A percentile compares a stretch with the other conserved stretches of the same genome.
These are phyloP conservation scores for Sarotherodon lohbergeri DNA, from an alignment of 2,113 vertebrate species.

Conservation along the genomic window DNA sequence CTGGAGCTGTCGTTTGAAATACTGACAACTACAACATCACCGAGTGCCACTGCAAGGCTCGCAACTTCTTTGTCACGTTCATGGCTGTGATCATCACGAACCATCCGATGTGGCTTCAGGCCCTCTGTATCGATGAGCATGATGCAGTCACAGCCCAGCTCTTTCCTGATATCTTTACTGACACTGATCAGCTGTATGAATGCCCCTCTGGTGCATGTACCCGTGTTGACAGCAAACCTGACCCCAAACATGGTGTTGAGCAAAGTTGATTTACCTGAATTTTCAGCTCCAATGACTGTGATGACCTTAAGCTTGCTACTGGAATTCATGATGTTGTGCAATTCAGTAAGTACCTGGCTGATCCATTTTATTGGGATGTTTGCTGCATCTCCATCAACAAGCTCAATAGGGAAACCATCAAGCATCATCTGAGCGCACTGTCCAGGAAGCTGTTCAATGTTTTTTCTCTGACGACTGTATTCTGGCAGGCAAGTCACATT, in stretches of 20 bases:
- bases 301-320: conserved; percentile 30
- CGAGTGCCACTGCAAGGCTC: conserved; percentile 37
- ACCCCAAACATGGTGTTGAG: conserved; percentile 80
- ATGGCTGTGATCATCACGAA: conserved; percentile 5
- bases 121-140: conserved; percentile 73
- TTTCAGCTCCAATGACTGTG: conserved; percentile 40
- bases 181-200: conserved; percentile 56
- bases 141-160: conserved; percentile 72
- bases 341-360: conserved; percentile 9
- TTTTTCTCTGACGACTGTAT: neutral
- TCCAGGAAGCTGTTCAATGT: neutral
- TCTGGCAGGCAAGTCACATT: neutral
- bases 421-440: conserved; percentile 39
- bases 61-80: conserved; percentile 58
- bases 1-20: conserved; percentile 40
- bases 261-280: conserved; percentile 69
- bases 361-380: conserved; percentile 51
- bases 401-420: conserved; percentile 48
- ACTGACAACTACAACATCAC: conserved; percentile 49
- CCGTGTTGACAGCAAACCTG: conserved; percentile 66
- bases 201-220: conserved; percentile 66
- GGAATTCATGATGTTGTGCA: neutral
- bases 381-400: conserved; percentile 49
- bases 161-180: conserved; percentile 41
- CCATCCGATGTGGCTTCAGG: conserved; percentile 31